Conservation (phyloP, 2,113 vertebrate genomes). For the Stictonetta naevosa region DNA sequence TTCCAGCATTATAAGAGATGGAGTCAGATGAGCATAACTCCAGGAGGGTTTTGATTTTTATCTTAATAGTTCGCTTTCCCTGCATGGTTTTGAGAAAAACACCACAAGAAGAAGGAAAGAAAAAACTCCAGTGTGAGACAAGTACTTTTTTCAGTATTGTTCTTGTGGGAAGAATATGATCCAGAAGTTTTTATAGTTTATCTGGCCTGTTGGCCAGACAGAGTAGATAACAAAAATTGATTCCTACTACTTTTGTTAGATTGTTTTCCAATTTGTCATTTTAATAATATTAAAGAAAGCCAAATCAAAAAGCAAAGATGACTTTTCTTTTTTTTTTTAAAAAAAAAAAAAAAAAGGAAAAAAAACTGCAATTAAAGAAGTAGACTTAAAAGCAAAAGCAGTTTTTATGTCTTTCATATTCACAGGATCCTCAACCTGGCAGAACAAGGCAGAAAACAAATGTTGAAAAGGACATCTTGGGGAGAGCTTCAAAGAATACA, state of each 20-base stretch:
- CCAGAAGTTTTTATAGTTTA: background rate
- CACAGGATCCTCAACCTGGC: background rate
- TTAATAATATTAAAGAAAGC: background rate
- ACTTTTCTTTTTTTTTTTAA: background rate
- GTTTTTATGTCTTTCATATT: background rate
- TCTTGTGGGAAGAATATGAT: background rate
- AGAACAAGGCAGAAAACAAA: background rate
- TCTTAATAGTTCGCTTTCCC: conserved; percentile 6
- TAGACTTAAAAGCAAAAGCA: background rate
- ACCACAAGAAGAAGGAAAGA: background rate
- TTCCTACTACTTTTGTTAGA: background rate
- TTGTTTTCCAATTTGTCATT: background rate
- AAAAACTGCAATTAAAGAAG: background rate
- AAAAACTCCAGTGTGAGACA: background rate
- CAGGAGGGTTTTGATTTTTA: conserved; percentile 53
- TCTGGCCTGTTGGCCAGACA: background rate
- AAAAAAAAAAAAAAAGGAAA: too few species aligned
- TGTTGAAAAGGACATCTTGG: background rate
- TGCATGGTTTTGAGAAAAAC: background rate
- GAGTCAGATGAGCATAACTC: conserved; percentile 11
- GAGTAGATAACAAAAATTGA: background rate
- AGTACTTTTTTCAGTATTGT: background rate
- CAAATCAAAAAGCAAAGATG: background rate
- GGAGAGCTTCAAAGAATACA: background rate
- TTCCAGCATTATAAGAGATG: background rate